These are phyloP conservation scores for Aeoliscus strigatus DNA, from an alignment of 2,797 vertebrate species.

Conservation along the genomic window DNA sequence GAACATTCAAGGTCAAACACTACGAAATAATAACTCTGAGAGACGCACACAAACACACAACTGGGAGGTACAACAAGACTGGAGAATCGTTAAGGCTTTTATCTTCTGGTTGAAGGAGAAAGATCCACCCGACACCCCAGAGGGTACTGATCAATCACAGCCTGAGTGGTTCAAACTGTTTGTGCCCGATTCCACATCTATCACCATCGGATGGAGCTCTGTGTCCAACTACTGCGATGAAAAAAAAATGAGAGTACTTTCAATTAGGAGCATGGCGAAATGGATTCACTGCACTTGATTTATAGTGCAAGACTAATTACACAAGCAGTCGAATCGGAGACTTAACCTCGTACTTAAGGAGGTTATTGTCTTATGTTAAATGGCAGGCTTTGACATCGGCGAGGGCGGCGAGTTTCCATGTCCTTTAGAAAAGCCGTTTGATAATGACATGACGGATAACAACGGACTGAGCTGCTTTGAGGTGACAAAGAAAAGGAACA, in stretches of 20 bases:
- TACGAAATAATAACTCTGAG: constrained; percentile 58
- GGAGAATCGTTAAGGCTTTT: constrained; percentile 76
- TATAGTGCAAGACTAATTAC: constrained; percentile 96
- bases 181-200: constrained; percentile 89
- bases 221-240: constrained; percentile 77
- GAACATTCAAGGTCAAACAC: constrained; percentile 74
- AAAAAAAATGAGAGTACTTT: constrained; percentile 86
- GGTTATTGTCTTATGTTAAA: constrained; percentile 81
- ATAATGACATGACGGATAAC: constrained; percentile 51
- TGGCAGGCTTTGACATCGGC: constrained; percentile 40
- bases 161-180: constrained; percentile 96
- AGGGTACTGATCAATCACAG: constrained; percentile 94
- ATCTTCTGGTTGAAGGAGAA: constrained; percentile 78
- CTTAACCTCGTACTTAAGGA: constrained; percentile 79
- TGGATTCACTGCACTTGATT: constrained; percentile 93
- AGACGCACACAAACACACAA: constrained; percentile 62
- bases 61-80: constrained; percentile 66
- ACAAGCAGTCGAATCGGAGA: constrained; percentile 82
- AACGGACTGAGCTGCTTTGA: constrained; percentile 39
- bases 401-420: constrained; percentile 47
- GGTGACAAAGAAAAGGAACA: constrained; percentile 14
- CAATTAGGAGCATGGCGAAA: constrained; percentile 93
- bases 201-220: constrained; percentile 84
- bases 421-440: constrained; percentile 55
- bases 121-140: constrained; percentile 84